Evolutionary conservation across 2,888 invertebrate species (phyloP).

Genomic region (Stenoptilia bipunctidactyla): DNA sequence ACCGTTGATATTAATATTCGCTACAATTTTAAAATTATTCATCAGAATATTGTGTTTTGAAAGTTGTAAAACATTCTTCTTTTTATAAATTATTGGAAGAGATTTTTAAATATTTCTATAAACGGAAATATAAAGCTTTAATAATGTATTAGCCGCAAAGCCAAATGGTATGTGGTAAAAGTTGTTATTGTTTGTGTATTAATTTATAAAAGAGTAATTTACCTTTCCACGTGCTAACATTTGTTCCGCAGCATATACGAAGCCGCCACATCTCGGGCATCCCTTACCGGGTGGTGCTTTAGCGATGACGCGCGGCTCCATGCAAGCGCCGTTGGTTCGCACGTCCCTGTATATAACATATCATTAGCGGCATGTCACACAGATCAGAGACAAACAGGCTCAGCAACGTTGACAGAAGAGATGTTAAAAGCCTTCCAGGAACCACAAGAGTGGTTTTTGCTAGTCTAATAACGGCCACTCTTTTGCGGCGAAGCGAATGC

Average conservation of each 20-base stretch:
- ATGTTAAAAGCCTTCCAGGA: conserved; percentile 60
- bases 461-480: conserved; percentile 50
- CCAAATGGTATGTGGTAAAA: background rate
- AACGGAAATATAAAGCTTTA: too few species aligned
- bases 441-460: conserved; percentile 42
- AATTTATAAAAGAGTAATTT: conserved; percentile 1
- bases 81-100: too few species aligned
- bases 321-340: conserved; percentile 73
- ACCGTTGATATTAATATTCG: too few species aligned
- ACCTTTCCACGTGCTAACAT: conserved; percentile 92
- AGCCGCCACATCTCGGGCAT: conserved; percentile 90
- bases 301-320: conserved; percentile 80
- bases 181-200: background rate
- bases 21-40: too few species aligned
- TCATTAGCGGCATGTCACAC: conserved; percentile 24
- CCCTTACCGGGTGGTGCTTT: conserved; percentile 89
- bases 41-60: too few species aligned
- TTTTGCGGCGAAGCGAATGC: conserved; percentile 58
- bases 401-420: conserved; percentile 59
- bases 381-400: conserved; percentile 14
- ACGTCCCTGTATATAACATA: conserved; percentile 29
- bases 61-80: too few species aligned
- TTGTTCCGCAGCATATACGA: conserved; percentile 91
- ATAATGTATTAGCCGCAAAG: too few species aligned
- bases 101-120: too few species aligned